Evolutionary conservation across 1,140 invertebrate genomes (phyloP).

Genomic region (Drosophila auraria): DNA sequence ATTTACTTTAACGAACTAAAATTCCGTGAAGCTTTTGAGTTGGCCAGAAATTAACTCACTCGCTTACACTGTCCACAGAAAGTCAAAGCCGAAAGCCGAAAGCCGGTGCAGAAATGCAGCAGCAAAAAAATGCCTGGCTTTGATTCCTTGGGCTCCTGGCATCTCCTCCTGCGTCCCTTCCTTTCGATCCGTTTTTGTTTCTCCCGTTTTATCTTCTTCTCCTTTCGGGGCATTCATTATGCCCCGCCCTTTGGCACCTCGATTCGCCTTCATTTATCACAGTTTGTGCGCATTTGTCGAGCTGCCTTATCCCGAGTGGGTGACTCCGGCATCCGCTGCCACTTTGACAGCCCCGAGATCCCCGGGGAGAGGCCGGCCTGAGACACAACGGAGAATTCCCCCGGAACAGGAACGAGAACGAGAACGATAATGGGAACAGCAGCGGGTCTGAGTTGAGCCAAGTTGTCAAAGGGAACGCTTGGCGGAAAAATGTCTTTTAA

Average conservation of each 20-base stretch:
- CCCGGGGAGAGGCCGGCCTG: slow-evolving; percentile 23
- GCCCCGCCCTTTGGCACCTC: slow-evolving; percentile 5
- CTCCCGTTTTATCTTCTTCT: slow-evolving; percentile 36
- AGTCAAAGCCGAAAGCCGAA: slow-evolving; percentile 38
- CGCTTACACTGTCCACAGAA: slow-evolving; percentile 39
- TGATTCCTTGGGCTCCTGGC: slow-evolving; percentile 31
- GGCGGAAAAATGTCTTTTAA: slow-evolving; percentile 77
- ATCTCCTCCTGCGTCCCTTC: background rate
- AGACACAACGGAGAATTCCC: slow-evolving; percentile 26
- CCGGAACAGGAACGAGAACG: background rate
- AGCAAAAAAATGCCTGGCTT: slow-evolving; percentile 58
- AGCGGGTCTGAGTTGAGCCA: slow-evolving; percentile 12
- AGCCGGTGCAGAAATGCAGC: slow-evolving; percentile 45
- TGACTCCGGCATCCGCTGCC: slow-evolving; percentile 38
- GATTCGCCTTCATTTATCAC: slow-evolving; percentile 66
- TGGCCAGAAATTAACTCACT: slow-evolving; percentile 51
- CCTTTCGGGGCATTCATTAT: slow-evolving; percentile 60
- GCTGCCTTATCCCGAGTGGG: slow-evolving; percentile 63
- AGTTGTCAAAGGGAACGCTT: slow-evolving; percentile 61
- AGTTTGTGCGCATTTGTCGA: slow-evolving; percentile 68
- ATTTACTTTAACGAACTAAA: slow-evolving; percentile 49
- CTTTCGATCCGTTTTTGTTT: slow-evolving; percentile 44
- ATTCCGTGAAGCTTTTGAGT: slow-evolving; percentile 48
- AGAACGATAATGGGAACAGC: background rate
- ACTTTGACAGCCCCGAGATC: slow-evolving; percentile 40